phyloP scores from a whole-genome alignment of 2,797 vertebrate species.

The Miichthys miiuy region DNA sequence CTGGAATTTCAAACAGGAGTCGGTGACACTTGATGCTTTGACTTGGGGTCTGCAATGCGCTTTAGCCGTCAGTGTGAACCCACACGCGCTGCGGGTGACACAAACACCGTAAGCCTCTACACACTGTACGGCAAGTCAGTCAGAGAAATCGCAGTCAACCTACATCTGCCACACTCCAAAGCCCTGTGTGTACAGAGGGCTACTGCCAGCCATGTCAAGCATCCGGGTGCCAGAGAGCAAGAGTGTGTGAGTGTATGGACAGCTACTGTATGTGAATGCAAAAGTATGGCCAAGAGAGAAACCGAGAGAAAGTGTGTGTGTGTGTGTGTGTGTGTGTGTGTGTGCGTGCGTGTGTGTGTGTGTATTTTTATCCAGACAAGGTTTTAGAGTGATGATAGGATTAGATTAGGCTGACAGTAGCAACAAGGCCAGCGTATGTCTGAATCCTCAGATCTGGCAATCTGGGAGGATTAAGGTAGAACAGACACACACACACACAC shows the following conservation, averaged over 20 bases:
- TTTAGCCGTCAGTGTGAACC: background rate
- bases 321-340: constrained; percentile 16
- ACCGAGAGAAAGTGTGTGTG: background rate
- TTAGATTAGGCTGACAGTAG: constrained; percentile 75
- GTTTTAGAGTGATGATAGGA: constrained; percentile 76
- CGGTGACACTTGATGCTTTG: constrained; percentile 2
- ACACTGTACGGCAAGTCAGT: constrained; percentile 39
- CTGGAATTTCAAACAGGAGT: background rate
- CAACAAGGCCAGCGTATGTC: constrained; percentile 68
- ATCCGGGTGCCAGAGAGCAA: constrained; percentile 23
- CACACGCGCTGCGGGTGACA: constrained; percentile 19
- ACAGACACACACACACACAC: constrained; percentile 31
- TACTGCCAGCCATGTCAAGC: constrained; percentile 22
- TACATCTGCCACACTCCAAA: constrained; percentile 58
- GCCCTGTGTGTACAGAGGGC: constrained; percentile 40
- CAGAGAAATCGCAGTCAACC: constrained; percentile 50
- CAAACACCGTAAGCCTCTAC: constrained; percentile 35
- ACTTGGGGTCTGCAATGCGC: background rate
- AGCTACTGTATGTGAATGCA: constrained; percentile 9
- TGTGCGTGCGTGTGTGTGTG: constrained; percentile 36
- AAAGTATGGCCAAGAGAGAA: constrained; percentile 7
- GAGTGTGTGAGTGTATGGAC: constrained; percentile 10
- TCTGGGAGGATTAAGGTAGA: constrained; percentile 72
- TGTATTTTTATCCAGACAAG: constrained; percentile 62
- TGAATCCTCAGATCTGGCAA: constrained; percentile 66